A percentile compares a stretch with the other conserved stretches of the same genome.
phyloP scores from a whole-genome alignment of 2,113 vertebrate genomes.

The Syngnathus floridae region DNA sequence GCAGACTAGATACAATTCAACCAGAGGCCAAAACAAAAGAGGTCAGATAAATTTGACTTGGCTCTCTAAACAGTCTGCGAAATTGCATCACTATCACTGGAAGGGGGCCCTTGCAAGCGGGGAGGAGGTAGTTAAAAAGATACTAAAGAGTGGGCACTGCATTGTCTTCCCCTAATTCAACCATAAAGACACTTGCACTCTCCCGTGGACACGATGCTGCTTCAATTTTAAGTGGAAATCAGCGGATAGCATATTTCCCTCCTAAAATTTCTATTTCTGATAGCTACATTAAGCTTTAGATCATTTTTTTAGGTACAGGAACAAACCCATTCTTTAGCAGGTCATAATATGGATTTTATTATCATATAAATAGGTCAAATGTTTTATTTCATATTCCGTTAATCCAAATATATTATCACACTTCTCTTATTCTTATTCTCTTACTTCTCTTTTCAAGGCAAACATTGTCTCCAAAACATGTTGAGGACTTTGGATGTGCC shows the following conservation, averaged over 20 bases:
- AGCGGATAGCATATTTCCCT: neutral
- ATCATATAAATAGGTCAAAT: too few species aligned
- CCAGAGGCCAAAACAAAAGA: conserved; percentile 49
- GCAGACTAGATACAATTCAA: conserved; percentile 66
- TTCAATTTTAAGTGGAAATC: neutral
- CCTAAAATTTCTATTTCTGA: too few species aligned
- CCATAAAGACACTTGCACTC: conserved; percentile 44
- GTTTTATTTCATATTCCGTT: neutral
- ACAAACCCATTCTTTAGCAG: too few species aligned
- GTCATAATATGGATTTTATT: too few species aligned
- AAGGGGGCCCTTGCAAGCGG: conserved; percentile 48
- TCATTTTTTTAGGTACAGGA: too few species aligned
- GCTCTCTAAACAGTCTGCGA: conserved; percentile 60
- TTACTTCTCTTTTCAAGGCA: too few species aligned
- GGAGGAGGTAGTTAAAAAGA: conserved; percentile 65
- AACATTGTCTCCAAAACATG: neutral
- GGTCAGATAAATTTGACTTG: conserved; percentile 54
- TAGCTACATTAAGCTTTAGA: too few species aligned
- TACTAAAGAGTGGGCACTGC: conserved; percentile 53
- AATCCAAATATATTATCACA: neutral
- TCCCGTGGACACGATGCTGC: conserved; percentile 11
- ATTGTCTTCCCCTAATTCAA: conserved; percentile 50
- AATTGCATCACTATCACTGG: conserved; percentile 60
- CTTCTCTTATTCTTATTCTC: too few species aligned
- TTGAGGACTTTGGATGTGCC: conserved; percentile 5